These are phyloP conservation scores for Phycodurus eques DNA, from an alignment of 2,113 vertebrate genomes.

Conservation along the genomic window DNA sequence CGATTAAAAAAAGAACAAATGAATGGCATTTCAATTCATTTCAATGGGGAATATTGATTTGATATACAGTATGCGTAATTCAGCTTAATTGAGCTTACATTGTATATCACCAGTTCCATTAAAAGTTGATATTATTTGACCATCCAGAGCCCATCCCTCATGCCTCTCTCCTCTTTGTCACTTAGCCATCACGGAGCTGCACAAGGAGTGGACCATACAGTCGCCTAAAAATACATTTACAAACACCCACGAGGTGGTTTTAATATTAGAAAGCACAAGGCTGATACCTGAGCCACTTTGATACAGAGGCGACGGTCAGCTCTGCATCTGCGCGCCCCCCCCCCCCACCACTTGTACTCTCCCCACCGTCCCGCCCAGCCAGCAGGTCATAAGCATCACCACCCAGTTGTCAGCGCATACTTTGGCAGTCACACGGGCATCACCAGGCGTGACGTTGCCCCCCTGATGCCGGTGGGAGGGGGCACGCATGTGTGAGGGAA, in stretches of 20 bases:
- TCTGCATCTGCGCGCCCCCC: neutral
- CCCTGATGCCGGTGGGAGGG: constrained; percentile 3
- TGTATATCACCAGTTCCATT: neutral
- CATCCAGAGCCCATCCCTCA: neutral
- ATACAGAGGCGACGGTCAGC: constrained; percentile 6
- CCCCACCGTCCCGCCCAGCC: constrained; percentile 2
- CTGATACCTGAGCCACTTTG: constrained; percentile 57
- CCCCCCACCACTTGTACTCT: constrained; percentile 31
- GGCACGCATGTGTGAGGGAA: constrained; percentile 24
- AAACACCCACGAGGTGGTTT: constrained; percentile 45
- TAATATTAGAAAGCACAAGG: constrained; percentile 72
- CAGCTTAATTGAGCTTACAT: neutral
- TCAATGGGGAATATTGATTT: neutral
- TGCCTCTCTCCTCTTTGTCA: constrained; percentile 2
- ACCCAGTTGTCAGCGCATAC: constrained; percentile 45
- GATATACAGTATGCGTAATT: neutral
- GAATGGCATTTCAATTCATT: neutral
- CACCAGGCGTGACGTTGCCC: constrained; percentile 48
- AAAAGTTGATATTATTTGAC: neutral
- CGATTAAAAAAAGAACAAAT: no score
- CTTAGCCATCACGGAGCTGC: constrained; percentile 42
- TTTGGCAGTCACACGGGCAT: constrained; percentile 68
- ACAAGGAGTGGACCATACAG: constrained; percentile 76
- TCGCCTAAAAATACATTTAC: constrained; percentile 69
- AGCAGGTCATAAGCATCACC: constrained; percentile 54